Evolutionary conservation across 1,140 invertebrate genomes (phyloP).

Genomic region (Hyposmocoma kahamanoa): DNA sequence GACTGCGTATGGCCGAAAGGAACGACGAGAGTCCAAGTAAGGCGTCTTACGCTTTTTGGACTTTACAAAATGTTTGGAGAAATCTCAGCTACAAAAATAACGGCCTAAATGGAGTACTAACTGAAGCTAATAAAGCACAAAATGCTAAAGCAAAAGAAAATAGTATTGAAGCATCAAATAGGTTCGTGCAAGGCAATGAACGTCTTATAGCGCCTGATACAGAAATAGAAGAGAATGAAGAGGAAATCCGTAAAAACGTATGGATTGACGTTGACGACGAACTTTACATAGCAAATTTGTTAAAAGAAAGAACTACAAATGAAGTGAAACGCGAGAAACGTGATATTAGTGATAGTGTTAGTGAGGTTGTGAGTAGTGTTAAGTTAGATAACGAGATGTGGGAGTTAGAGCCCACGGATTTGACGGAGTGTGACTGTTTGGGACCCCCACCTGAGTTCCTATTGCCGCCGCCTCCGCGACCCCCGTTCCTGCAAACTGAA

Average conservation of each 20-base stretch:
- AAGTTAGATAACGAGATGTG: conserved; percentile 69
- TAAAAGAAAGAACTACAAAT: conserved; percentile 61
- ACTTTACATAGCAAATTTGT: conserved; percentile 63
- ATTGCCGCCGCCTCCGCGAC: conserved; percentile 74
- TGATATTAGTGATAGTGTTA: conserved; percentile 67
- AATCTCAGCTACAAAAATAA: conserved; percentile 7
- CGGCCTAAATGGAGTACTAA: background rate
- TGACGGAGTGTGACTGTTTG: conserved; percentile 75
- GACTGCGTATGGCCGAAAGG: conserved; percentile 62
- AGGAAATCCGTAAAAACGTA: conserved; percentile 57
- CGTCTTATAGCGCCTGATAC: conserved; percentile 43
- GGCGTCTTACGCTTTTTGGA: conserved; percentile 66
- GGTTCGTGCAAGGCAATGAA: conserved; percentile 11
- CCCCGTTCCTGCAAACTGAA: conserved; percentile 72
- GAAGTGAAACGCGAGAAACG: conserved; percentile 58
- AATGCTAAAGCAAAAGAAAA: background rate
- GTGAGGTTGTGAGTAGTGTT: conserved; percentile 70
- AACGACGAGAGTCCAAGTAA: conserved; percentile 51
- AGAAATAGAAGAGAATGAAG: conserved; percentile 28
- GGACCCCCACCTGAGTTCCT: conserved; percentile 76
- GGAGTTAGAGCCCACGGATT: conserved; percentile 63
- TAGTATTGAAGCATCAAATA: conserved; percentile 11
- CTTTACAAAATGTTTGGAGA: conserved; percentile 39
- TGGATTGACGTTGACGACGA: conserved; percentile 66
- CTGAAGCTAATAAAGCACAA: conserved; percentile 13